These are phyloP conservation scores for Huso huso DNA, from an alignment of 2,797 vertebrate species.

Conservation along the genomic window DNA sequence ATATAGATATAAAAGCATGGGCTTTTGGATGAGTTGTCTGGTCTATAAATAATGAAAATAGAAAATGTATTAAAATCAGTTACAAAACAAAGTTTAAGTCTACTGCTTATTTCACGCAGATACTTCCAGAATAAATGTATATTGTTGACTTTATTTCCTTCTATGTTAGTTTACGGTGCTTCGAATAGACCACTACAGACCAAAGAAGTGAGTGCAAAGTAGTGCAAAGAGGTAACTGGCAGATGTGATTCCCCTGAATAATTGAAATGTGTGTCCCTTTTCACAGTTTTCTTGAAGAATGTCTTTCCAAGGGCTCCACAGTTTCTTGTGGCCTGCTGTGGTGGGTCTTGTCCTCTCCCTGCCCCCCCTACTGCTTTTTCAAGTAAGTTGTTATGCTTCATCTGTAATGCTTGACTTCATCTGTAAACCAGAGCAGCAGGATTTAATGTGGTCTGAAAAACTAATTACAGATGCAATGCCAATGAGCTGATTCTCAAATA, in stretches of 20 bases:
- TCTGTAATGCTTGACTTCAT: conserved; percentile 84
- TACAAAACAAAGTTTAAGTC: too few species aligned
- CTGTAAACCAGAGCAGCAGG: conserved; percentile 78
- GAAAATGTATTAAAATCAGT: too few species aligned
- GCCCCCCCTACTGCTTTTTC: conserved; percentile 75
- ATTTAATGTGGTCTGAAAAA: conserved; percentile 79
- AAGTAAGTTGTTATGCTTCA: conserved; percentile 96
- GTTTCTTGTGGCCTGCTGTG: conserved; percentile 76
- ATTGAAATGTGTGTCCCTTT: conserved; percentile 28
- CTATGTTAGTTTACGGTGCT: too few species aligned
- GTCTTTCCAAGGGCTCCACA: conserved; percentile 67
- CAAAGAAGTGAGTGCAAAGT: too few species aligned
- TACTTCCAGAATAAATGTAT: too few species aligned
- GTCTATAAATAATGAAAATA: too few species aligned
- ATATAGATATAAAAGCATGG: too few species aligned
- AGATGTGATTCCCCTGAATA: background rate
- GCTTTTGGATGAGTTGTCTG: too few species aligned
- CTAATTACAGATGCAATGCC: conserved; percentile 88
- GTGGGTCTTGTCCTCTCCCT: conserved; percentile 78
- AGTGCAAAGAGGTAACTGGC: too few species aligned
- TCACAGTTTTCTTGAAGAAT: conserved; percentile 69
- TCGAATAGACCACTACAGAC: too few species aligned
- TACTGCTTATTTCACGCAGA: too few species aligned
- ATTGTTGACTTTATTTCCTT: too few species aligned
- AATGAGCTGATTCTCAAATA: conserved; percentile 83